Evolutionary conservation across 2,113 vertebrate species (phyloP).

Genomic region (Thamnophis sirtalis): DNA sequence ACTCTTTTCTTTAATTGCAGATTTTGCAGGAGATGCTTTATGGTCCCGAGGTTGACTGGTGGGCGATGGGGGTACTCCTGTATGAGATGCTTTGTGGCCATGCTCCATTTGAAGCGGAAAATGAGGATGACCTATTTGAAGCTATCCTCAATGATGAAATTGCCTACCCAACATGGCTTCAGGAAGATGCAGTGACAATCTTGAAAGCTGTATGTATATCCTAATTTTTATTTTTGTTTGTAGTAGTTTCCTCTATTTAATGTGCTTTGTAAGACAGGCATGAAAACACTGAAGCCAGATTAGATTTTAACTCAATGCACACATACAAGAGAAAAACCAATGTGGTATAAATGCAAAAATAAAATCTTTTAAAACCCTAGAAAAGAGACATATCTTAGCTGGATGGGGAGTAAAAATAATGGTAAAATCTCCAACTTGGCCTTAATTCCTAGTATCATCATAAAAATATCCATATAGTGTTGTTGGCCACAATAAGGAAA

Average conservation of each 20-base stretch:
- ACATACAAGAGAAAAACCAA: not conserved
- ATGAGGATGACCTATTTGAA: constrained; percentile 96
- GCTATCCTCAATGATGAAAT: constrained; percentile 94
- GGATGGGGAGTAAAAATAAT: not conserved
- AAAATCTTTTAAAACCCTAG: not conserved
- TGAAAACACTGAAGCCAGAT: not conserved
- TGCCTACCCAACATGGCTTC: constrained; percentile 88
- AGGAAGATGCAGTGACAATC: constrained; percentile 82
- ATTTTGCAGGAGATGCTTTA: constrained; percentile 97
- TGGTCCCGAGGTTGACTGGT: constrained; percentile 95
- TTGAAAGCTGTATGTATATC: constrained; percentile 87
- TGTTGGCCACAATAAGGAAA: not conserved
- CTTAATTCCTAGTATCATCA: not conserved
- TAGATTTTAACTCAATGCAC: not conserved
- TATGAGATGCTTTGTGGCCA: constrained; percentile 97
- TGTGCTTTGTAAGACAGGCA: not conserved
- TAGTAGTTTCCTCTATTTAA: not conserved
- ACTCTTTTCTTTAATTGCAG: constrained; percentile 55
- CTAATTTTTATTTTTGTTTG: rapidly evolving
- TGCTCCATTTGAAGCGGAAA: constrained; percentile 93
- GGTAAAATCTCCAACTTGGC: not conserved
- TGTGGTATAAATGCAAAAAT: not conserved
- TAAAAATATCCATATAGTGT: not conserved
- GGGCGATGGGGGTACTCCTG: constrained; percentile 93
- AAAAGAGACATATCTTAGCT: not conserved